Base-by-base conservation (phyloP, 1,140 invertebrate species). In the Adelges cooleyi region DNA sequence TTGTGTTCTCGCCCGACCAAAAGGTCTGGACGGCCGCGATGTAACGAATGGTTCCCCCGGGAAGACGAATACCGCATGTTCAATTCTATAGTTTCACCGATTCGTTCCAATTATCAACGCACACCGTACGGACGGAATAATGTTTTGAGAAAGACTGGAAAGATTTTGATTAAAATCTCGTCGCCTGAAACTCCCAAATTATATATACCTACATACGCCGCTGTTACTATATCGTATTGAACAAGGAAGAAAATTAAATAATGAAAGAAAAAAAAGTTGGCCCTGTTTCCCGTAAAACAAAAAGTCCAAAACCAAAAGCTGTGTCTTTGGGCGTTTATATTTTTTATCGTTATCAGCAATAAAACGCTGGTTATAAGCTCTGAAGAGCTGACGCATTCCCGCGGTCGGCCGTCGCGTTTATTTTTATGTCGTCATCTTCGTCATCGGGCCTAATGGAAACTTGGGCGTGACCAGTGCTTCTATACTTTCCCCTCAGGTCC, bases 361-460 rank as follows among this genome's bases (percentile, higher is more conserved):
- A 59, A 59, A 59, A 59, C 27, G n/a, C 36, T 59, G 54, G 52
- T n/a, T n/a, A 52, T 36, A 56, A 25, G 23, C 38, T 15, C 13
- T 36, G n/a, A n/a, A 23, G 38, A 59, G 22, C 42, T 42, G 38
- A 42, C 40, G 13, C 40, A 59, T 59, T 40, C 36, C 22, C 54
- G 36, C 17, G 20, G n/a, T n/a, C 54, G 54, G 54, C 27, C 23
- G 54, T n/a, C 40, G 54, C 54, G 54, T 59, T 59, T 59, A 59
- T 59, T 59, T 59, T 59, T 59, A 59, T 59, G 40, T 42, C 38
- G 38, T 59, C 54, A 42, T 42, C 54, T 59, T 59, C 27, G 54
- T 44, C 54, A 59, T 42, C 25, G 54, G 40, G 54, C 54, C 54
- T 59, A 59, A 59, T 59, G 54, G 54, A 59, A 59, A 59, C 42